A percentile compares a stretch with the other conserved stretches of the same genome.
Conservation (phyloP, 2,113 vertebrate species). For the Bubo scandiacus region DNA sequence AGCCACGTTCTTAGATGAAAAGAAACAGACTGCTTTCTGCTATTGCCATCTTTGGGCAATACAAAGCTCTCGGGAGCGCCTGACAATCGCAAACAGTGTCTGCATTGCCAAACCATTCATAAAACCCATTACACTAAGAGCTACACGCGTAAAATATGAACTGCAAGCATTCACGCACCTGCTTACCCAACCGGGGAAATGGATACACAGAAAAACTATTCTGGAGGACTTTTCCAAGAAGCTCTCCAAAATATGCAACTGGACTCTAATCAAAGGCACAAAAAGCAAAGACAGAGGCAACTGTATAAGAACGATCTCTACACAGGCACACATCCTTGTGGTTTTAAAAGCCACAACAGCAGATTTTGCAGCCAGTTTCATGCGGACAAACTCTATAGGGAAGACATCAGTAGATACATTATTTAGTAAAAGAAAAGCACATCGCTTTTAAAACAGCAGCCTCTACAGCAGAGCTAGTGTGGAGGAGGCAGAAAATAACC, state of each 20-base stretch:
- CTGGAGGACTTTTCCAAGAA: neutral
- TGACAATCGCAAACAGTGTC: rapidly evolving
- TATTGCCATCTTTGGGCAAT: neutral
- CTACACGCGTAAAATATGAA: neutral
- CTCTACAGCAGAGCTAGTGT: neutral
- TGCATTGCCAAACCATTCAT: no score
- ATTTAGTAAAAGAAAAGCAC: neutral
- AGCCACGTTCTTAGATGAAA: neutral
- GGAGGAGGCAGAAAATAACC: neutral
- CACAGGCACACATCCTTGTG: neutral
- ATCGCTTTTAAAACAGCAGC: neutral
- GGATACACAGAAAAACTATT: neutral
- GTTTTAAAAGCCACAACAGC: neutral
- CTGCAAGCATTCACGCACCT: neutral
- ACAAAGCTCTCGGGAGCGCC: neutral
- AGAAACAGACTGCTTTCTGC: neutral
- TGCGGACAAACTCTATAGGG: neutral
- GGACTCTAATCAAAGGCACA: neutral
- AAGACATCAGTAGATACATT: neutral
- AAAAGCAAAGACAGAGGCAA: neutral
- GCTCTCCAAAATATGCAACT: neutral
- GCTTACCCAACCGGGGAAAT: neutral
- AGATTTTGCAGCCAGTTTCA: neutral
- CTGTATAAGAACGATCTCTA: neutral
- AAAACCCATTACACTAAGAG: neutral